Conservation (phyloP, 2,888 invertebrate genomes). For the Brachylomia viminalis region DNA sequence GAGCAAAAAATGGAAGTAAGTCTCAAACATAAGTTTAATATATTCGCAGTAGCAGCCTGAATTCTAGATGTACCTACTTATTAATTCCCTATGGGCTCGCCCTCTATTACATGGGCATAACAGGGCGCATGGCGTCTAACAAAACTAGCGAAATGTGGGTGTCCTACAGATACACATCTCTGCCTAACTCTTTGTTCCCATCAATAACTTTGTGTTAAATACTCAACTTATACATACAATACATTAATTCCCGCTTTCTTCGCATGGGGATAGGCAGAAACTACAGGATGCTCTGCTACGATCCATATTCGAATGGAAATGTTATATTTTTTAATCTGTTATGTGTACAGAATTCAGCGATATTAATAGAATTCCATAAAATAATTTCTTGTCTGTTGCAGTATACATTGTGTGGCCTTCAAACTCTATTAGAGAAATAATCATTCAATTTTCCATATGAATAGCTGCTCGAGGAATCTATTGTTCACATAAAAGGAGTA, state of each 20-base stretch:
- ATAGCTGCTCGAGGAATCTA: constrained; percentile 35
- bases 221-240: neutral
- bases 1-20: neutral
- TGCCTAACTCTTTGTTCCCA: neutral
- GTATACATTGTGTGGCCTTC: constrained; percentile 17
- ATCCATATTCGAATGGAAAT: neutral
- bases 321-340: neutral
- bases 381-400: neutral
- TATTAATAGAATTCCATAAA: neutral
- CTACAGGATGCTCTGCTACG: neutral
- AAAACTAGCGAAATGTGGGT: neutral
- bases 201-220: neutral
- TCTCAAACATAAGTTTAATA: neutral
- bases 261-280: neutral
- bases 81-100: neutral
- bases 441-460: constrained; percentile 51
- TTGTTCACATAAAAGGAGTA: constrained; percentile 35
- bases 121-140: too few species aligned
- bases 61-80: neutral
- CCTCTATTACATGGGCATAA: neutral
- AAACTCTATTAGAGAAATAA: constrained; percentile 35
- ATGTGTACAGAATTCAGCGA: neutral
- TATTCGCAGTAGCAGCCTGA: neutral
- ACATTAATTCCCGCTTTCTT: neutral
- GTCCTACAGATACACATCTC: neutral